A percentile compares a stretch with the other conserved stretches of the same genome.
Conservation (phyloP, 2,797 vertebrate genomes). For the Alca torda region DNA sequence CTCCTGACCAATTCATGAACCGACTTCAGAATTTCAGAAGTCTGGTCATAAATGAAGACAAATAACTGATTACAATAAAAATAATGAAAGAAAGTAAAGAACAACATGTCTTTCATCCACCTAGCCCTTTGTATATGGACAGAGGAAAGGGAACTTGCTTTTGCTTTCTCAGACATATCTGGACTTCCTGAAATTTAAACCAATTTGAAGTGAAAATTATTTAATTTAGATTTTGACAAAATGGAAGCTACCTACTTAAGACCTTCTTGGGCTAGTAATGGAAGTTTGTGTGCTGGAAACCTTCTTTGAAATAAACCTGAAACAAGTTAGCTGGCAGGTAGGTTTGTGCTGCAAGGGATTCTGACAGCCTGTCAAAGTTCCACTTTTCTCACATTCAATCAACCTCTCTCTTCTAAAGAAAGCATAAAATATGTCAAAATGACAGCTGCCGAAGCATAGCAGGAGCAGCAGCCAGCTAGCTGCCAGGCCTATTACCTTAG, state of each 20-base stretch:
- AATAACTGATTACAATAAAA: neutral
- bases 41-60: neutral
- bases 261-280: constrained; percentile 59
- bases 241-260: constrained; percentile 55
- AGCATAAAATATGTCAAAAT: constrained; percentile 82
- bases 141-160: neutral
- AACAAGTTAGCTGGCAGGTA: constrained; percentile 81
- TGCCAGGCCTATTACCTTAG: constrained; percentile 75
- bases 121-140: neutral
- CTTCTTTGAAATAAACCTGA: constrained; percentile 80
- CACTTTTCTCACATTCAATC: constrained; percentile 83
- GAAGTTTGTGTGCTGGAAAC: constrained; percentile 70
- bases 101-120: neutral
- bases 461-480: constrained; percentile 68
- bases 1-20: neutral
- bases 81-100: neutral
- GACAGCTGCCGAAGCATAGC: constrained; percentile 76
- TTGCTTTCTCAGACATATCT: neutral
- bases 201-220: constrained; percentile 48
- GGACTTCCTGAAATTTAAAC: constrained; percentile 21
- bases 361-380: constrained; percentile 83
- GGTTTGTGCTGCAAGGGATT: constrained; percentile 78
- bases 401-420: constrained; percentile 81
- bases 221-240: constrained; percentile 67
- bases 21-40: neutral